phyloP scores from a whole-genome alignment of 2,797 vertebrate species.

The Phrynocephalus forsythii region DNA sequence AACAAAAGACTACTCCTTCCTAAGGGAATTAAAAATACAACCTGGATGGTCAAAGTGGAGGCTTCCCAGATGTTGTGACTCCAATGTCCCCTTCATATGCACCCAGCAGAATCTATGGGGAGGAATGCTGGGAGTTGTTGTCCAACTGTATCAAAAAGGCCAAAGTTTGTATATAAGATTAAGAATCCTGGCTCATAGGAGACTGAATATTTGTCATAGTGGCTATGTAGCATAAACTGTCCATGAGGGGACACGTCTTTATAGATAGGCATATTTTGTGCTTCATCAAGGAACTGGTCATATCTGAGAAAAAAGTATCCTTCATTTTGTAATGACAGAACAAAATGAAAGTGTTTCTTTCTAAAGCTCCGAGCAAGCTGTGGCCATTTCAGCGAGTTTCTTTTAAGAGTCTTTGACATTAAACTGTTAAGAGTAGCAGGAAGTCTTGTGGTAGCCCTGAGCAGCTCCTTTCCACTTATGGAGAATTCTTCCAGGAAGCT shows the following conservation, averaged over 20 bases:
- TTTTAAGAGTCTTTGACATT: not conserved
- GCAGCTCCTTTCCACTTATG: not conserved
- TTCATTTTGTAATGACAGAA: not conserved
- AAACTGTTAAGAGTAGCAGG: not conserved
- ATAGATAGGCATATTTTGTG: too few relatives aligned
- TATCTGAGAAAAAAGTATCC: not conserved
- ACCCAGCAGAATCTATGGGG: too few relatives aligned
- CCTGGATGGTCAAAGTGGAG: too few relatives aligned
- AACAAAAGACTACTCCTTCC: not conserved
- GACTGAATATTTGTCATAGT: not conserved
- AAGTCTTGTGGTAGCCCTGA: not conserved
- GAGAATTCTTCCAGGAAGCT: constrained; percentile 8
- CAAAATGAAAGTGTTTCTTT: not conserved
- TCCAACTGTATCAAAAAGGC: too few relatives aligned
- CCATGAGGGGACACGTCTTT: not conserved
- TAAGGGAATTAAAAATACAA: not conserved
- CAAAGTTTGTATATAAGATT: not conserved
- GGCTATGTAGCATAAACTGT: not conserved
- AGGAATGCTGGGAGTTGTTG: too few relatives aligned
- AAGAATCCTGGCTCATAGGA: not conserved
- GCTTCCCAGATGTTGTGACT: too few relatives aligned
- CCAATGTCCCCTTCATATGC: too few relatives aligned
- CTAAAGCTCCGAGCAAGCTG: not conserved
- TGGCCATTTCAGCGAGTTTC: not conserved
- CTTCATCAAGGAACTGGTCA: not conserved